Conservation (phyloP, 2,113 vertebrate genomes). For the Crotalus viridis region DNA sequence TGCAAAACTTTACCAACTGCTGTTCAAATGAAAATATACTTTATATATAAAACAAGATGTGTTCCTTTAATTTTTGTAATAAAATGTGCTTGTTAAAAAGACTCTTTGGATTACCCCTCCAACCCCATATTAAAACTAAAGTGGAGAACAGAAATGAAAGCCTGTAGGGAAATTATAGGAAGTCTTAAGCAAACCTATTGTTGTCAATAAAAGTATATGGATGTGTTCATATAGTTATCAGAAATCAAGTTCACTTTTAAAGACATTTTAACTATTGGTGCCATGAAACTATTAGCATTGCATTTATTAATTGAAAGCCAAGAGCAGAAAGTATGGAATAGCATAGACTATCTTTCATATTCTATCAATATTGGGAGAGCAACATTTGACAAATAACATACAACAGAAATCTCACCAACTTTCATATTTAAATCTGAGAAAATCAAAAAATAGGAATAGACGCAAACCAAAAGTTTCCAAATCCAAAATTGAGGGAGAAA, state of each 20-base stretch:
- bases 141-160: background rate
- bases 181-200: background rate
- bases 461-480: background rate
- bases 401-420: background rate
- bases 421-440: background rate
- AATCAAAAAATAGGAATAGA: background rate
- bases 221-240: background rate
- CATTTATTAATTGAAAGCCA: background rate
- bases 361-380: background rate
- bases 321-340: background rate
- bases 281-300: background rate
- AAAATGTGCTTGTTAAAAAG: background rate
- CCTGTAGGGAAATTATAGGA: background rate
- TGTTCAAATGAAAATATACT: constrained; percentile 22
- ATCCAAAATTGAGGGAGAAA: background rate
- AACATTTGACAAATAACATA: background rate
- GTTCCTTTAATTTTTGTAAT: background rate
- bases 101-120: background rate
- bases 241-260: background rate
- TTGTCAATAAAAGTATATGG: background rate
- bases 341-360: background rate
- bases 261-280: background rate
- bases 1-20: constrained; percentile 8
- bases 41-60: background rate
- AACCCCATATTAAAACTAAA: background rate